phyloP scores from a whole-genome alignment of 2,113 vertebrate species.

The Nothoprocta perdicaria region DNA sequence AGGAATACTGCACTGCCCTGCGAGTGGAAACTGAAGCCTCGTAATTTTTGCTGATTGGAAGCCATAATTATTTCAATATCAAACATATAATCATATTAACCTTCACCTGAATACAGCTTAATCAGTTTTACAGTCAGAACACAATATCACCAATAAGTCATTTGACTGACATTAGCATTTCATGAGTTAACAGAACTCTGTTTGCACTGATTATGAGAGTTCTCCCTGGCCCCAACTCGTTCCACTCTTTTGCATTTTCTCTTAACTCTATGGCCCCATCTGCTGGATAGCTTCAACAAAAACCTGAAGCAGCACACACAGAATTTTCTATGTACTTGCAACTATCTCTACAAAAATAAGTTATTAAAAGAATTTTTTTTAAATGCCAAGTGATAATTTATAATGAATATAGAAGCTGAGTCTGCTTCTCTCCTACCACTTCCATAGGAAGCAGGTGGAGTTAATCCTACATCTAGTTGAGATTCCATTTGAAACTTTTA shows the following conservation, averaged over 20 bases:
- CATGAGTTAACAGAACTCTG: not conserved
- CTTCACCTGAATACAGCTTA: not conserved
- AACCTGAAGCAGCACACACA: not conserved
- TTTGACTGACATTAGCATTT: conserved; percentile 4
- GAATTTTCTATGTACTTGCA: not conserved
- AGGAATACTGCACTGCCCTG: not conserved
- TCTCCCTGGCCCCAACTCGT: not conserved
- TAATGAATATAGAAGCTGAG: not conserved
- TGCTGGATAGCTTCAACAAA: conserved; percentile 22
- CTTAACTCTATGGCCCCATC: conserved; percentile 43
- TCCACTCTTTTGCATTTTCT: not conserved
- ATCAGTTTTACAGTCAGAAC: not conserved
- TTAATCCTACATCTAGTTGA: not conserved
- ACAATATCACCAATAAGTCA: not conserved
- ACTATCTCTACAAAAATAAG: not conserved
- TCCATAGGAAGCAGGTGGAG: not conserved
- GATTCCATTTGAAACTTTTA: not conserved
- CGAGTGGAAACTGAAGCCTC: not conserved
- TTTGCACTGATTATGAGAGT: not conserved
- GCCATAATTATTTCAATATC: conserved; percentile 22
- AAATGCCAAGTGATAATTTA: not conserved
- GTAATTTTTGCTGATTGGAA: conserved; percentile 9
- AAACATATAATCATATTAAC: not conserved
- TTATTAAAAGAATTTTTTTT: not conserved
- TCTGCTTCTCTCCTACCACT: not conserved